Evolutionary conservation across 2,888 invertebrate genomes (phyloP), one percentile per base, ranked within the genome.

Genomic region (Barypeithes pellucidus): DNA sequence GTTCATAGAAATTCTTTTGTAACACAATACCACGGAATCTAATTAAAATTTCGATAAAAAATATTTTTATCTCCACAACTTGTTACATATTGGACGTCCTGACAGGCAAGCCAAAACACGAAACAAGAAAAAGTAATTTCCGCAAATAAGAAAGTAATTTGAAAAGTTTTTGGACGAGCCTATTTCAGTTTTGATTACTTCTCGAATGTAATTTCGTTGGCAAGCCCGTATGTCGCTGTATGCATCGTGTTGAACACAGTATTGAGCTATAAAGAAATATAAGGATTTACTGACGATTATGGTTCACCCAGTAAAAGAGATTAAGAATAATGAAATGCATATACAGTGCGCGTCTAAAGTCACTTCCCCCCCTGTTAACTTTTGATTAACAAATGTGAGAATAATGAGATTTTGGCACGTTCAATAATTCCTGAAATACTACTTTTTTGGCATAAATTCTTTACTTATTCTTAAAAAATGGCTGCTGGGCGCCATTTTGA

Each of bases 51-150:
- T 11, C 11, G 9, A n/a, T 1, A 57, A 24, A n/a, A 29, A 33
- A 57, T 57, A 18, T 33, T 57, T 57, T 33, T 24, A 16, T 33
- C 16, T 33, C 33, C 9, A 2, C 12, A 57, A 57, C 54, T 1
- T 33, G 54, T 57, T 57, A 57, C 54, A 57, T 57, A 57, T 57
- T 57, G 16, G 29, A 16, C 24, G 18, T 7, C 16, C n/a, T 57
- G 54, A 57, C 33, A 33, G 54, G 54, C 54, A 9, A 33, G 33
- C 33, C 29, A 29, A 52, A 52, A 52, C 29, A 52, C 54, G 54
- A 57, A 57, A 57, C 54, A 57, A 57, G 54, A 33, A 57, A 57
- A 57, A 57, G 54, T 57, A 57, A 57, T 57, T 57, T 57, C 33
- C 16, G 33, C 33, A 57, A 57, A 57, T 57, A 57, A 57, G 54